Evolutionary conservation across 2,888 invertebrate genomes (phyloP), one percentile per base, ranked within the genome.

Genomic region (Cremastinae sp.): DNA sequence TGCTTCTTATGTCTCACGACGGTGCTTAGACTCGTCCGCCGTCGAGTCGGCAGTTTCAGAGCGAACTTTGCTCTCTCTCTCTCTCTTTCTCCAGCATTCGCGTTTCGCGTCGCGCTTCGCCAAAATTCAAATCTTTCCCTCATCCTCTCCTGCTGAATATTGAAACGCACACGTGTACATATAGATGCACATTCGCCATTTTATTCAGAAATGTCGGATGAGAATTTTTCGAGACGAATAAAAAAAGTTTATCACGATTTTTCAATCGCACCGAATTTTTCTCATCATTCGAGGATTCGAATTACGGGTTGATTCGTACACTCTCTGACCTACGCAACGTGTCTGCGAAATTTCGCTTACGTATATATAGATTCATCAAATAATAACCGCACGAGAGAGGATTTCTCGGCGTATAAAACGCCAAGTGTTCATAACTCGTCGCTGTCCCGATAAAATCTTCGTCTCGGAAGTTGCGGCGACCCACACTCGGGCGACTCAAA

Each of bases 1-100:
- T 88, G 87, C 82, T 78, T 81, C 49, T 38, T 49, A 36, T 54
- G 14, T 78, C 78, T 78, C 78, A 70, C 74, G 79, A 80, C 80
- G 74, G 75, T 77, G 79, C 78, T 80, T 79, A 79, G 49, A 41
- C 51, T 65, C 64, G 18, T 53, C 8, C 81, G 79, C 77, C 75
- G 69, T 73, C 71, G 73, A 75, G 65, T 73, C 79, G n/a, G n/a
- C n/a, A n/a, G n/a, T n/a, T n/a, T n/a, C n/a, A n/a, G n/a, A n/a
- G n/a, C n/a, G n/a, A n/a, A n/a, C n/a, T n/a, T n/a, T n/a, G n/a
- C n/a, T n/a, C n/a, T n/a, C n/a, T n/a, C n/a, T n/a, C n/a, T n/a
- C n/a, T n/a, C n/a, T n/a, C n/a, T n/a, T n/a, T 68, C 74, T 53
- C 74, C 73, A 76, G 79, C 65, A 74, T 69, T 78, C 74, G 75